phyloP scores from a whole-genome alignment of 2,888 invertebrate species.

The Epistrophe grossulariae region DNA sequence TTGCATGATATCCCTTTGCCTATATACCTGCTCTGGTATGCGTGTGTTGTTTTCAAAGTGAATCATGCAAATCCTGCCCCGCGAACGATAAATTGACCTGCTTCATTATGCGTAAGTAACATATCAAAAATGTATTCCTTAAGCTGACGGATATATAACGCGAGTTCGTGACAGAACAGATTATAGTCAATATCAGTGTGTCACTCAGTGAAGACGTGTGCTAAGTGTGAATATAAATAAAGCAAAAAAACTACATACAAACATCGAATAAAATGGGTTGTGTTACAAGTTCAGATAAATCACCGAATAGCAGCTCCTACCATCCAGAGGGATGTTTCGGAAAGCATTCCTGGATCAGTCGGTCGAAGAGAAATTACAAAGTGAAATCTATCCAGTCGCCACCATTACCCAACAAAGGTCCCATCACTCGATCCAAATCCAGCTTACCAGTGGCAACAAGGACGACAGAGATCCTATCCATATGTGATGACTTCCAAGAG shows the following conservation, averaged over 20 bases:
- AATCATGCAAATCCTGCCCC: conserved; percentile 54
- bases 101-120: not conserved
- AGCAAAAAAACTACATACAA: not conserved
- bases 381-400: not conserved
- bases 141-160: conserved; percentile 46
- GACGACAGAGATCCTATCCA: conserved; percentile 72
- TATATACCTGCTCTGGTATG: conserved; percentile 15
- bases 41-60: conserved; percentile 32
- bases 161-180: not conserved
- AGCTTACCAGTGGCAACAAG: conserved; percentile 45
- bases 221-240: not conserved
- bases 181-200: conserved; percentile 44
- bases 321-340: conserved; percentile 7
- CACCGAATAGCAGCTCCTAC: conserved; percentile 1
- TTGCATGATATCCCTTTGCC: not conserved
- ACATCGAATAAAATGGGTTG: conserved; percentile 52
- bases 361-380: conserved; percentile 36
- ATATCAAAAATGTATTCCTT: not conserved
- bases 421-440: not conserved
- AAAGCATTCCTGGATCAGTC: conserved; percentile 26
- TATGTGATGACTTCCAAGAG: conserved; percentile 80
- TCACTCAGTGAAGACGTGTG: conserved; percentile 46
- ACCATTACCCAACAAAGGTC: not conserved
- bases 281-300: conserved; percentile 44
- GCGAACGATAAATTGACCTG: conserved; percentile 50